phyloP scores from a whole-genome alignment of 2,797 vertebrate genomes.

The Anisognathus igniventris region DNA sequence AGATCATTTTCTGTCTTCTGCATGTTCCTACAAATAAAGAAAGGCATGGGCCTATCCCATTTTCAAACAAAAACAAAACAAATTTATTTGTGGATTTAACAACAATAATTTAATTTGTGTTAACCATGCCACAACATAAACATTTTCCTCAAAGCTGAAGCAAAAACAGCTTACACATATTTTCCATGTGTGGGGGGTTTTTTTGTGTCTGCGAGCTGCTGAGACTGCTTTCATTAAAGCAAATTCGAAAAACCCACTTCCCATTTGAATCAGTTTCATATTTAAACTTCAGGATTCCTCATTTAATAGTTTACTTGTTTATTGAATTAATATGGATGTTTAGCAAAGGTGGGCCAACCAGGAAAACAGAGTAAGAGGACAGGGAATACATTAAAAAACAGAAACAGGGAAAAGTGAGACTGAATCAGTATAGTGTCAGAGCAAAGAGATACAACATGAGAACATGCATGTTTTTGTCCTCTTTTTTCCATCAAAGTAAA shows the following conservation, averaged over 20 bases:
- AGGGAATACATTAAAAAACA: neutral
- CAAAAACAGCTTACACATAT: conserved; percentile 53
- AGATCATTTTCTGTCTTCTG: neutral
- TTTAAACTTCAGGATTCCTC: conserved; percentile 12
- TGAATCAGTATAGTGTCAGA: neutral
- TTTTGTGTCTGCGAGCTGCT: neutral
- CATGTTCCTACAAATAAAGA: conserved; percentile 18
- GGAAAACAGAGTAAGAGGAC: neutral
- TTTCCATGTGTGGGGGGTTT: conserved; percentile 50
- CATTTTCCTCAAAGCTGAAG: conserved; percentile 54
- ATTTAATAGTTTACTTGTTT: conserved; percentile 28
- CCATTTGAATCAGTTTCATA: conserved; percentile 47
- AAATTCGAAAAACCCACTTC: conserved; percentile 47
- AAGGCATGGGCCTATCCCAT: neutral
- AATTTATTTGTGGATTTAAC: conserved; percentile 38
- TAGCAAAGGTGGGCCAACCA: neutral
- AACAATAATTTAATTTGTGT: conserved; percentile 47
- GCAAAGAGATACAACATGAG: neutral
- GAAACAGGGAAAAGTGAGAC: neutral
- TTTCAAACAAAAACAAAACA: conserved; percentile 21
- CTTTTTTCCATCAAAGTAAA: neutral
- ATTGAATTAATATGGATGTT: conserved; percentile 5
- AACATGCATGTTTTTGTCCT: neutral
- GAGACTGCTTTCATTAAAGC: conserved; percentile 64
- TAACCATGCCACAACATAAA: conserved; percentile 34